These are phyloP conservation scores for Microplitis demolitor DNA, from an alignment of 1,140 invertebrate genomes.

Conservation along the genomic window DNA sequence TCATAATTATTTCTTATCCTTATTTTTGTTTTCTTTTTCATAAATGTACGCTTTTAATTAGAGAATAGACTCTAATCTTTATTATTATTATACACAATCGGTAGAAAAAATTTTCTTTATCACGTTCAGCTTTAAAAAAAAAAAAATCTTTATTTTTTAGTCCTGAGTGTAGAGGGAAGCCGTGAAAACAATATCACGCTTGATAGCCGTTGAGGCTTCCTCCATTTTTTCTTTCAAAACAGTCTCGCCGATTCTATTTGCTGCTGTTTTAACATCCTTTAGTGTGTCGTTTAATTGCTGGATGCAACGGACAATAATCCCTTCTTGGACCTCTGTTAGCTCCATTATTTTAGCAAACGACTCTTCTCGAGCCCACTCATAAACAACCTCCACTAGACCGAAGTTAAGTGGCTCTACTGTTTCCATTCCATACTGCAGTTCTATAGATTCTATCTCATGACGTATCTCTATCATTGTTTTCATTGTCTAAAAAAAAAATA, in stretches of 20 bases:
- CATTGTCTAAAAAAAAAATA: slow-evolving; percentile 31
- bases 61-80: neutral
- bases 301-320: slow-evolving; percentile 96
- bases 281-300: slow-evolving; percentile 94
- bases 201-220: slow-evolving; percentile 89
- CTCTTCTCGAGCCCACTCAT: slow-evolving; percentile 91
- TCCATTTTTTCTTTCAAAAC: slow-evolving; percentile 93
- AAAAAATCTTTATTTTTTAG: slow-evolving; percentile 32
- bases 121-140: neutral
- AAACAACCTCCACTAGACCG: slow-evolving; percentile 89
- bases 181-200: slow-evolving; percentile 97
- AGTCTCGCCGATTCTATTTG: slow-evolving; percentile 90
- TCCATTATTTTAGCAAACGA: slow-evolving; percentile 92
- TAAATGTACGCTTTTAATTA: neutral
- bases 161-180: slow-evolving; percentile 90
- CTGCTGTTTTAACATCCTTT: slow-evolving; percentile 90
- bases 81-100: neutral
- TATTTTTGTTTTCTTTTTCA: slow-evolving; percentile 8
- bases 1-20: slow-evolving; percentile 12
- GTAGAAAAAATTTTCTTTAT: neutral
- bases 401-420: slow-evolving; percentile 80
- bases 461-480: slow-evolving; percentile 45
- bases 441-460: slow-evolving; percentile 43
- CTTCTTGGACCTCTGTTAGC: slow-evolving; percentile 94
- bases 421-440: slow-evolving; percentile 44